phyloP scores from a whole-genome alignment of 2,888 invertebrate species.

The Cinara cedri region DNA sequence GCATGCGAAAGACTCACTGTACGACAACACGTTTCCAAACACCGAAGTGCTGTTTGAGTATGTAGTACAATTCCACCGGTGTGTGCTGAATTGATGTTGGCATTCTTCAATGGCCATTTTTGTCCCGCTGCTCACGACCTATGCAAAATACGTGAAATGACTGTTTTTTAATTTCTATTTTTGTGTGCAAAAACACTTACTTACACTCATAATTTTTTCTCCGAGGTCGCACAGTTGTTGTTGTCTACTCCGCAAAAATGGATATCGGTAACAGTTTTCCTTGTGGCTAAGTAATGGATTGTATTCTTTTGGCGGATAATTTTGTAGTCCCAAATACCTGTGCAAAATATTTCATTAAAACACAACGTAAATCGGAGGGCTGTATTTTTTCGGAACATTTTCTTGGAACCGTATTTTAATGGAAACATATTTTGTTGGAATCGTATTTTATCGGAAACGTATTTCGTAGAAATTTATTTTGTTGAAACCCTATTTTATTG shows the following conservation, averaged over 20 bases:
- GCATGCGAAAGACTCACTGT: conserved; percentile 72
- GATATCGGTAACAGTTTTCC: conserved; percentile 73
- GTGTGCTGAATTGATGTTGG: conserved; percentile 84
- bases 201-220: conserved; percentile 74
- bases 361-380: neutral
- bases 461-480: too few relatives aligned
- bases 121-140: conserved; percentile 82
- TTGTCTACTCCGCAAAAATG: conserved; percentile 75
- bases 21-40: conserved; percentile 82
- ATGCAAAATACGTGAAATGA: conserved; percentile 62
- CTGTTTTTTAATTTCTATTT: conserved; percentile 29
- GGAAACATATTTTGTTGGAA: too few relatives aligned
- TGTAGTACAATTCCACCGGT: conserved; percentile 89
- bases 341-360: conserved; percentile 23
- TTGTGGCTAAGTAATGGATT: conserved; percentile 65
- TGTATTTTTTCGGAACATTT: neutral
- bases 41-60: conserved; percentile 77
- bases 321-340: conserved; percentile 66
- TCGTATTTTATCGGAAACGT: too few relatives aligned
- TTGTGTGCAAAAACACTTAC: conserved; percentile 59
- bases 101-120: conserved; percentile 87
- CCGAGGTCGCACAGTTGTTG: conserved; percentile 76
- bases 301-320: conserved; percentile 57
- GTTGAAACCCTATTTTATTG: too few relatives aligned
- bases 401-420: too few relatives aligned